phyloP scores from a whole-genome alignment of 2,888 invertebrate species.

The Alloscopus bannaensis region DNA sequence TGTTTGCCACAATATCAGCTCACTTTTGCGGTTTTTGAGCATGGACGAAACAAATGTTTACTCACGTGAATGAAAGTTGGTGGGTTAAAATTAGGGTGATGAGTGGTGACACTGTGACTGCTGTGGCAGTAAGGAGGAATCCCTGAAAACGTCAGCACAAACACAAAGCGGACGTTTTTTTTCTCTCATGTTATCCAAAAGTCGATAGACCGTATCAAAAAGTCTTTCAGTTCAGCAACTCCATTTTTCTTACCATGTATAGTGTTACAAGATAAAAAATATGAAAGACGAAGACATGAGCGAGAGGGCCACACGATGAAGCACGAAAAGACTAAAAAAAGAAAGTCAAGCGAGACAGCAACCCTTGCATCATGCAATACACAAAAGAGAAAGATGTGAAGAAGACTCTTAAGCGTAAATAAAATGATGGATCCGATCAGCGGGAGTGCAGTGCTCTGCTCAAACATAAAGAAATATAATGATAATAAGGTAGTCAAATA shows the following conservation, averaged over 20 bases:
- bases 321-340: conserved; percentile 25
- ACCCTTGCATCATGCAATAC: too few species aligned
- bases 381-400: too few species aligned
- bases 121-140: background rate
- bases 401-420: conserved; percentile 42
- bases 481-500: conserved; percentile 56
- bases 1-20: too few species aligned
- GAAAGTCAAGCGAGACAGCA: too few species aligned
- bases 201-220: conserved; percentile 62
- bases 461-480: conserved; percentile 46
- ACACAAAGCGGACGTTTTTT: background rate
- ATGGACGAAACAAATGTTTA: conserved; percentile 30
- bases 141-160: background rate
- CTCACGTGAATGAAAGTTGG: conserved; percentile 46
- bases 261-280: conserved; percentile 46
- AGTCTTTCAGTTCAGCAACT: conserved; percentile 62
- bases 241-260: conserved; percentile 44
- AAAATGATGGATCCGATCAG: conserved; percentile 54
- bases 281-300: conserved; percentile 42
- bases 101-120: conserved; percentile 26
- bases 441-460: conserved; percentile 29
- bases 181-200: conserved; percentile 29
- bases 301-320: conserved; percentile 32
- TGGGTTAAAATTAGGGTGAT: conserved; percentile 44
- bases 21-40: background rate